Percentiles rank a stretch among this genome's conserved stretches.
Evolutionary conservation across 2,888 invertebrate species (phyloP).

Genomic region (Tachina lurida): DNA sequence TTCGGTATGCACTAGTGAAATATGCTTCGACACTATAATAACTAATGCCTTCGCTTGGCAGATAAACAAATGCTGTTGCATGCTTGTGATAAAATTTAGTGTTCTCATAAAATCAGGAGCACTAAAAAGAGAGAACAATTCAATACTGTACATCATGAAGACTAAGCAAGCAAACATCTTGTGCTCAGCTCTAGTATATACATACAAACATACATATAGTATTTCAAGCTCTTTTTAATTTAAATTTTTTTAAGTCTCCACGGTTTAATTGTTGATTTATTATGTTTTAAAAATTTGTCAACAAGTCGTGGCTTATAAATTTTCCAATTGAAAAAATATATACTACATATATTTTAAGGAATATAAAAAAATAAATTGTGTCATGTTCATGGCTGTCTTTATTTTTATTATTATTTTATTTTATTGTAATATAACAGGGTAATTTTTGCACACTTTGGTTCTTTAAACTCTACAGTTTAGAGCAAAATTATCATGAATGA

Average conservation of each 20-base stretch:
- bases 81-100: too few relatives aligned
- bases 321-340: slow-evolving; percentile 50
- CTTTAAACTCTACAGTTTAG: background rate
- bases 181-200: too few relatives aligned
- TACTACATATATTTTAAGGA: slow-evolving; percentile 42
- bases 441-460: background rate
- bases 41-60: too few relatives aligned
- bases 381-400: slow-evolving; percentile 69
- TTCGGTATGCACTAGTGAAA: too few relatives aligned
- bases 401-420: slow-evolving; percentile 51
- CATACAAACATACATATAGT: too few relatives aligned
- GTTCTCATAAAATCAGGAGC: too few relatives aligned
- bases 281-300: slow-evolving; percentile 79
- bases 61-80: too few relatives aligned
- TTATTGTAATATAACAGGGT: background rate
- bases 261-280: slow-evolving; percentile 71
- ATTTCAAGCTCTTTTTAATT: slow-evolving; percentile 1
- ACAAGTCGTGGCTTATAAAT: slow-evolving; percentile 77
- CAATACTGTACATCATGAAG: too few relatives aligned
- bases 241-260: slow-evolving; percentile 59
- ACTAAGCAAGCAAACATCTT: too few relatives aligned
- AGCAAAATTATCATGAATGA: background rate
- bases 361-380: slow-evolving; percentile 72
- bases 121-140: too few relatives aligned
- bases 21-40: too few relatives aligned